Evolutionary conservation across 2,113 vertebrate genomes (phyloP), one percentile per base, ranked within the genome.

Genomic region (Myotis lucifugus): DNA sequence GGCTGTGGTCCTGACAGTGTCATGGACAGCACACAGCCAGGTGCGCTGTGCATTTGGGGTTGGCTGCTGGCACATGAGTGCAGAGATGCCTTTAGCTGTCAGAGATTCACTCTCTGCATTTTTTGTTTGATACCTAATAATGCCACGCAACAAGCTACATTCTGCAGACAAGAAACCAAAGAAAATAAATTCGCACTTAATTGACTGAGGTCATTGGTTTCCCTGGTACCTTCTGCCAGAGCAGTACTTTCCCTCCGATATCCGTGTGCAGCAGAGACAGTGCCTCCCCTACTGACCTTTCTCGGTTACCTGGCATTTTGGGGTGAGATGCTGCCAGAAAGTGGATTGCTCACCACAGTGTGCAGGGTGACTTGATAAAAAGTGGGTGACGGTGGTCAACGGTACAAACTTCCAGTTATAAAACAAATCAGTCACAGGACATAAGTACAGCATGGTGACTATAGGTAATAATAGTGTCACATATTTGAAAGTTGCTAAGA

Each of bases 1-100:
- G 0, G 10, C 17, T 11, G 2, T 0, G 0, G 6, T 0, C 52
- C 61, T 46, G n/a, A 1, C 37, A 1, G 2, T 1, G 11, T 13
- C 6, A 4, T 1, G 23, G 37, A 19, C 12, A 37, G 12, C 6
- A 32, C 61, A 27, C 0, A 3, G 14, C 18, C 77, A 25, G 15
- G 19, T 21, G 9, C 0, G 0, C 19, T 15, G 0, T 5, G 4
- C 23, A 2, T 3, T 64, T 54, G 12, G 61, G 18, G 50, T n/a
- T 78, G 70, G 27, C n/a, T 40, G 40, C 40, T 77, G 29, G 66
- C 50, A 5, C 64, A 29, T 21, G 0, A 34, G 37, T 14, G 5
- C n/a, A 34, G n/a, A 52, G 3, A 32, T 12, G 1, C 25, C 50
- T 25, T 72, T 18, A 2, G 17, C 74, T 64, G 15, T 77, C 29